phyloP scores from a whole-genome alignment of 1,140 invertebrate genomes.

The Scylla paramamosain region DNA sequence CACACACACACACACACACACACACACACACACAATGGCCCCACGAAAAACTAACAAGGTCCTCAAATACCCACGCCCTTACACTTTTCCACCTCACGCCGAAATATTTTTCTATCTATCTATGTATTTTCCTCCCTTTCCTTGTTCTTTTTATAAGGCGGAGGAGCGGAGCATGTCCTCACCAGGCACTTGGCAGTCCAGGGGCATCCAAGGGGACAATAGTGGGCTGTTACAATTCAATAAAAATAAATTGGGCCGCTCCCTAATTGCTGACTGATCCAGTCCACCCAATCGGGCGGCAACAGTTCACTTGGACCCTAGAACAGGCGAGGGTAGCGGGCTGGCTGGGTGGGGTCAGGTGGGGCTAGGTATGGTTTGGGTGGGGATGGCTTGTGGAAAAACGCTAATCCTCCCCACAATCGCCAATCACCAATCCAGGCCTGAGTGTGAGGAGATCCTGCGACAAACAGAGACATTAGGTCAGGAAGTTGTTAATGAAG shows the following conservation, averaged over 20 bases:
- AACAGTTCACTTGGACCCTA: neutral
- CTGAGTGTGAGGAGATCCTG: constrained; percentile 64
- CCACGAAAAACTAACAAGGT: constrained; percentile 14
- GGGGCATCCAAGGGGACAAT: constrained; percentile 51
- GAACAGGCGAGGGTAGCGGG: neutral
- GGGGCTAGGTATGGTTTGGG: constrained; percentile 27
- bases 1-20: constrained; percentile 20
- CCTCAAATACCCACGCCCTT: neutral
- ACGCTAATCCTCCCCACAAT: constrained; percentile 64
- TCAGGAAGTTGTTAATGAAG: constrained; percentile 72
- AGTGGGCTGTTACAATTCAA: constrained; percentile 64
- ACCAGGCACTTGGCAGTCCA: neutral
- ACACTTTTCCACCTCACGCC: constrained; percentile 10
- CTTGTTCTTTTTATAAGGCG: constrained; percentile 1
- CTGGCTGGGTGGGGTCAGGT: neutral
- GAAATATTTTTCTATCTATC: constrained; percentile 5
- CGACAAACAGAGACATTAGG: constrained; percentile 74
- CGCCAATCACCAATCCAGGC: constrained; percentile 70
- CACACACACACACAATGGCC: neutral
- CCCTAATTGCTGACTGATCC: constrained; percentile 66
- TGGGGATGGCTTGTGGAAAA: constrained; percentile 43
- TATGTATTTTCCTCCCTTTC: neutral
- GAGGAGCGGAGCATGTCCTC: neutral
- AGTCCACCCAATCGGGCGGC: neutral
- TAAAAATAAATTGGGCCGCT: constrained; percentile 64